A percentile compares a stretch with the other conserved stretches of the same genome.
Conservation (phyloP, 1,140 invertebrate species). For the Platyscapa corneri region DNA sequence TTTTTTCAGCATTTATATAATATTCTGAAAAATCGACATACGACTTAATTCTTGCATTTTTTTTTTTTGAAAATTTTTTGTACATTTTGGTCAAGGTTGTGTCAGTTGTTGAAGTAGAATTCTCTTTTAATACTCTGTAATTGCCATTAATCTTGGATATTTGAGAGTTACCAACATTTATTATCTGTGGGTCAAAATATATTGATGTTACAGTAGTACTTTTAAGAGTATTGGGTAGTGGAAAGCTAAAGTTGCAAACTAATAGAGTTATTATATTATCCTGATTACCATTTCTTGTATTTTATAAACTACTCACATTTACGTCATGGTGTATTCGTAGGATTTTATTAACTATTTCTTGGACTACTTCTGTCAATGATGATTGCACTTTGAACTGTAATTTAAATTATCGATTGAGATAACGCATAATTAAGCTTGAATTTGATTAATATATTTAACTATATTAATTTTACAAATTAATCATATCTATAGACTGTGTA, state of each 20-base stretch:
- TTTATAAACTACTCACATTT: constrained; percentile 79
- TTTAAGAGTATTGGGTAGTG: constrained; percentile 79
- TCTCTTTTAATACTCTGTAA: not conserved
- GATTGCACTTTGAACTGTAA: constrained; percentile 86
- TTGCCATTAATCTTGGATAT: constrained; percentile 52
- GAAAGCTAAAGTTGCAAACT: constrained; percentile 90
- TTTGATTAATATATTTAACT: no score
- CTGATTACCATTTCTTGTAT: constrained; percentile 74
- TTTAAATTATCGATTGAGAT: constrained; percentile 22
- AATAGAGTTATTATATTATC: constrained; percentile 91
- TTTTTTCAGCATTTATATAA: constrained; percentile 83
- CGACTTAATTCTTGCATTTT: constrained; percentile 81
- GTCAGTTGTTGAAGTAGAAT: not conserved
- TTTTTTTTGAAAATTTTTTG: constrained; percentile 68
- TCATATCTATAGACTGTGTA: no score
- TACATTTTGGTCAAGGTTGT: not conserved
- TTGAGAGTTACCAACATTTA: constrained; percentile 60
- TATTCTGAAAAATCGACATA: constrained; percentile 92
- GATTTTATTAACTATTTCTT: constrained; percentile 90
- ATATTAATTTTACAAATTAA: no score
- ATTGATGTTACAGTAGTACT: constrained; percentile 75
- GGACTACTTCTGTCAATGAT: constrained; percentile 87
- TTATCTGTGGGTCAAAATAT: constrained; percentile 78
- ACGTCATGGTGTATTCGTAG: constrained; percentile 88
- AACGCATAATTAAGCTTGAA: no score